phyloP scores from a whole-genome alignment of 2,113 vertebrate species.

The Halichoerus grypus region DNA sequence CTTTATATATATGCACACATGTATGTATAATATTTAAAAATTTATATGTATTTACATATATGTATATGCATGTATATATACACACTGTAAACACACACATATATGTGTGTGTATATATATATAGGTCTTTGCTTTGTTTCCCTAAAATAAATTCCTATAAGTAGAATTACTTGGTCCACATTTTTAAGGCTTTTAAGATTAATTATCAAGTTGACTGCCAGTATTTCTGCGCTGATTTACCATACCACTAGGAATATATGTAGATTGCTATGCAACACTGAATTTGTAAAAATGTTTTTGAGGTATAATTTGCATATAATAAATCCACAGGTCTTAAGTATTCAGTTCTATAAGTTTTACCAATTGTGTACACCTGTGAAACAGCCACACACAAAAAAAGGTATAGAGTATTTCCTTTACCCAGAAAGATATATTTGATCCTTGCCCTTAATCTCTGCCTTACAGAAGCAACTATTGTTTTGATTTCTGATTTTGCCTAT shows the following conservation, averaged over 20 bases:
- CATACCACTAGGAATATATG: neutral
- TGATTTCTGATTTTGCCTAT: slow-evolving; percentile 5
- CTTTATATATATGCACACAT: neutral
- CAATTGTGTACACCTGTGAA: neutral
- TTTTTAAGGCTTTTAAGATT: slow-evolving; percentile 33
- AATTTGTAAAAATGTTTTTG: slow-evolving; percentile 24
- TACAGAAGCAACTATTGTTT: neutral
- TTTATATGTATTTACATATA: neutral
- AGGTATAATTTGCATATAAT: neutral
- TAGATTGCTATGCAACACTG: neutral
- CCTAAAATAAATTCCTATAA: slow-evolving; percentile 17
- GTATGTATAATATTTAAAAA: neutral
- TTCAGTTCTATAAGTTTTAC: neutral
- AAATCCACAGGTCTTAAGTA: neutral
- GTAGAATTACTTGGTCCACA: slow-evolving; percentile 11
- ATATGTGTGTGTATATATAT: neutral
- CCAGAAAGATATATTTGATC: neutral
- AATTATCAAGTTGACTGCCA: neutral
- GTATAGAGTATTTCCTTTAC: neutral
- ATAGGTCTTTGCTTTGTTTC: slow-evolving; percentile 23
- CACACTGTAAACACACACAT: neutral
- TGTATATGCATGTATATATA: neutral
- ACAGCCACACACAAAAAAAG: neutral
- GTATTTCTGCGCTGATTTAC: slow-evolving; percentile 33
- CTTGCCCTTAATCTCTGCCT: neutral